Base-by-base conservation (phyloP, 2,797 vertebrate species). In the Clamator glandarius region DNA sequence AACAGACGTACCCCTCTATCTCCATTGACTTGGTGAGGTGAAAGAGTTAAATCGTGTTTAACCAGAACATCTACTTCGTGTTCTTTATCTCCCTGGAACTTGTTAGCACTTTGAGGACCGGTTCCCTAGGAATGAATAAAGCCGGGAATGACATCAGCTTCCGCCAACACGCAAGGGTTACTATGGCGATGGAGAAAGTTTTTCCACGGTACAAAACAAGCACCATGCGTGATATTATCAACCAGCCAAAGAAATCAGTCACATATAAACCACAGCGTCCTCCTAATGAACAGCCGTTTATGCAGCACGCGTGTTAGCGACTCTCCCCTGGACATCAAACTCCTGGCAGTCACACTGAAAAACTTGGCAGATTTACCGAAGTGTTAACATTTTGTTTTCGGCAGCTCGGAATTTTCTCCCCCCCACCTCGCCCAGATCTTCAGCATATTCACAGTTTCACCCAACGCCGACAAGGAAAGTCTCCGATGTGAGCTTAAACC, bases 91-190 rank as follows among this genome's bases (percentile, higher is more conserved):
- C 98, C 97, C 97, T 96, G 96, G 93, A 95, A 96, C 97, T 97
- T 97, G 96, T 97, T 96, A 97, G 96, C 95, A 97, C 96, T 95
- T 95, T 78, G 95, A 97, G 95, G 93, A 97, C 94, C 97, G 96
- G 96, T 97, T 97, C 97, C 96, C 90, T 84, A 54, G 44, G 96
- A 95, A 96, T 97, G 97, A 98, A 97, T 92, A 97, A 97, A 98
- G 97, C 97, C 92, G 76, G 97, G 98, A 98, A 97, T 99, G 98
- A 98, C 98, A 98, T 98, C 98, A 98, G 98, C 98, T 99, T 99
- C 99, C 98, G 98, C 98, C 97, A 98, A 98, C 98, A 98, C 89
- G 97, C 95, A 97, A 98, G 96, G 97, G 97, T 99, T 98, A 97
- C 99, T 98, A 99, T 99, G 98, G 98, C 95, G 98, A 98, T 98